These are phyloP conservation scores for Holotrichia oblita DNA, from an alignment of 1,140 invertebrate species.

Conservation along the genomic window DNA sequence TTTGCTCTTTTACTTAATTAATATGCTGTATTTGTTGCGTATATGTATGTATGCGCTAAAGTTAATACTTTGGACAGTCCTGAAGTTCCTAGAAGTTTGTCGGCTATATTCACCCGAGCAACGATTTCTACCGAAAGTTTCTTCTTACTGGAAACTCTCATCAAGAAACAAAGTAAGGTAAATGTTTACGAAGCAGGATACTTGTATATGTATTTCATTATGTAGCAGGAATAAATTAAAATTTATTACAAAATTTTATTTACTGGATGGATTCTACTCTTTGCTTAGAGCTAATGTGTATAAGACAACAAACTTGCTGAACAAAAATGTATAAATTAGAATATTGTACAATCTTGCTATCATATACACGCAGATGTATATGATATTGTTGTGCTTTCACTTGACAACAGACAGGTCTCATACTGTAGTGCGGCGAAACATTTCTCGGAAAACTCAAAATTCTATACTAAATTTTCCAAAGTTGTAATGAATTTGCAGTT, in stretches of 20 bases:
- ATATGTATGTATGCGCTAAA: slow-evolving; percentile 9
- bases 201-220: background rate
- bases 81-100: background rate
- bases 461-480: too few relatives aligned
- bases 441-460: too few relatives aligned
- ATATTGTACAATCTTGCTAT: too few relatives aligned
- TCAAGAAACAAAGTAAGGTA: slow-evolving; percentile 10
- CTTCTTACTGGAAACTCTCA: background rate
- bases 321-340: too few relatives aligned
- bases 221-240: background rate
- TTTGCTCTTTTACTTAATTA: slow-evolving; percentile 32
- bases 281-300: too few relatives aligned
- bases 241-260: too few relatives aligned
- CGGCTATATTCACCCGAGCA: background rate
- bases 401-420: too few relatives aligned
- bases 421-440: too few relatives aligned
- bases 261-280: background rate
- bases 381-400: too few relatives aligned
- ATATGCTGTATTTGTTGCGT: background rate
- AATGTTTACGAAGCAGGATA: background rate
- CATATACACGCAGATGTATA: too few relatives aligned
- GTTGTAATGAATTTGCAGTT: too few relatives aligned
- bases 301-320: too few relatives aligned
- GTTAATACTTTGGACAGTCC: slow-evolving; percentile 7
- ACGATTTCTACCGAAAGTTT: background rate